Conservation (phyloP, 2,797 vertebrate species). For the Epinephelus coioides region DNA sequence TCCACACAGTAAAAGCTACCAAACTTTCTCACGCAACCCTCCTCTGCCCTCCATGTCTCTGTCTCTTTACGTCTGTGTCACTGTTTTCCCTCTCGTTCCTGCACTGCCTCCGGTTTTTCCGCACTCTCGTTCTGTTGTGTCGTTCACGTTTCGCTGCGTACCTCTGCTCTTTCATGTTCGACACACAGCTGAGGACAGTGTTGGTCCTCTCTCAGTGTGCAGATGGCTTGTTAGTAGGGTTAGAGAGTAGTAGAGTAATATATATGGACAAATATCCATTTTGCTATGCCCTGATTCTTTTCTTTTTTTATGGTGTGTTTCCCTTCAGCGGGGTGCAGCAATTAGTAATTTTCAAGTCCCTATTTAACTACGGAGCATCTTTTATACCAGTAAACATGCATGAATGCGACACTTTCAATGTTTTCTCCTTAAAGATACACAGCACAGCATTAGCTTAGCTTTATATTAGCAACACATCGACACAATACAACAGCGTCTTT, state of each 20-base stretch:
- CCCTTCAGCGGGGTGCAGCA: too few species aligned
- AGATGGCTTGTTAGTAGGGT: conserved; percentile 23
- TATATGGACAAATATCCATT: neutral
- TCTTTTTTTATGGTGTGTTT: neutral
- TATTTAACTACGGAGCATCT: neutral
- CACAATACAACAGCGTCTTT: neutral
- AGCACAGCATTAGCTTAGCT: neutral
- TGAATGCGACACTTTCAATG: neutral
- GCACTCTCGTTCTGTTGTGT: conserved; percentile 26
- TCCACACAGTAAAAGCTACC: conserved; percentile 12
- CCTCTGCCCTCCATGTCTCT: conserved; percentile 42
- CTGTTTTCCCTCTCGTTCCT: conserved; percentile 1
- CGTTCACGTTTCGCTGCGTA: conserved; percentile 14
- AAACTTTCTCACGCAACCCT: conserved; percentile 35
- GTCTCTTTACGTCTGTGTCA: conserved; percentile 65
- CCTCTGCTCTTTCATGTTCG: conserved; percentile 13
- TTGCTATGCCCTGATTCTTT: neutral
- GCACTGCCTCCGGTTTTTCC: conserved; percentile 50
- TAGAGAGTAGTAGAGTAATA: neutral
- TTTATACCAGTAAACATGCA: neutral
- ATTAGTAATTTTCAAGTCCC: neutral
- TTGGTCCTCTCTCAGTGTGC: neutral
- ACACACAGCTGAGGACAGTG: conserved; percentile 17
- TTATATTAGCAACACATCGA: neutral
- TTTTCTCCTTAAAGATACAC: neutral